Evolutionary conservation across 1,140 invertebrate species (phyloP).

Genomic region (Aricia agestis): DNA sequence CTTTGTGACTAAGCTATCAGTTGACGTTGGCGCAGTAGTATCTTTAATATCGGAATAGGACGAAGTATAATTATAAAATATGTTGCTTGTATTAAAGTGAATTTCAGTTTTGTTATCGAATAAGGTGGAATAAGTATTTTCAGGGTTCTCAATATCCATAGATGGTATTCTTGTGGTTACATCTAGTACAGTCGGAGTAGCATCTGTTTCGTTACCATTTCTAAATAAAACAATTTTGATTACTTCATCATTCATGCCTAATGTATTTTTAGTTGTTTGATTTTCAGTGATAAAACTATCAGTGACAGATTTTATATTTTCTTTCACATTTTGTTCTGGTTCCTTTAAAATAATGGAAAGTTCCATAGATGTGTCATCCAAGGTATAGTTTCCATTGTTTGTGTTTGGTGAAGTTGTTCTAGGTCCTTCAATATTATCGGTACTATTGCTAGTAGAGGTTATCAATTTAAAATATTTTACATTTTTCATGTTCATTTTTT

Average conservation of each 20-base stretch:
- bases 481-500: conserved; percentile 20
- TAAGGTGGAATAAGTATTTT: not conserved
- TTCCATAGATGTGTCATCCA: conserved; percentile 52
- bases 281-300: conserved; percentile 28
- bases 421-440: conserved; percentile 22
- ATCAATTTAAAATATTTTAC: conserved; percentile 20
- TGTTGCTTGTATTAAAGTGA: not conserved
- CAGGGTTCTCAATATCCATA: not conserved
- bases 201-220: conserved; percentile 39
- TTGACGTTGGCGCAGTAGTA: not conserved
- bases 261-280: conserved; percentile 30
- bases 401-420: conserved; percentile 22
- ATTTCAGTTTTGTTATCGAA: not conserved
- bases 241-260: conserved; percentile 53
- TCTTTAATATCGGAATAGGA: not conserved
- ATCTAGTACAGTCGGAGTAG: conserved; percentile 47
- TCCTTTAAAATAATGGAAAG: conserved; percentile 57
- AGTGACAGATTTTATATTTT: conserved; percentile 24
- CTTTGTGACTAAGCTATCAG: not conserved
- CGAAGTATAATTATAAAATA: not conserved
- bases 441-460: conserved; percentile 19
- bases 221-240: conserved; percentile 52
- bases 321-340: conserved; percentile 21
- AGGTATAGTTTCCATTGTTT: conserved; percentile 22
- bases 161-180: conserved; percentile 40